A percentile compares a stretch with the other conserved stretches of the same genome.
Evolutionary conservation across 2,888 invertebrate genomes (phyloP).

Genomic region (Morpho achilles): DNA sequence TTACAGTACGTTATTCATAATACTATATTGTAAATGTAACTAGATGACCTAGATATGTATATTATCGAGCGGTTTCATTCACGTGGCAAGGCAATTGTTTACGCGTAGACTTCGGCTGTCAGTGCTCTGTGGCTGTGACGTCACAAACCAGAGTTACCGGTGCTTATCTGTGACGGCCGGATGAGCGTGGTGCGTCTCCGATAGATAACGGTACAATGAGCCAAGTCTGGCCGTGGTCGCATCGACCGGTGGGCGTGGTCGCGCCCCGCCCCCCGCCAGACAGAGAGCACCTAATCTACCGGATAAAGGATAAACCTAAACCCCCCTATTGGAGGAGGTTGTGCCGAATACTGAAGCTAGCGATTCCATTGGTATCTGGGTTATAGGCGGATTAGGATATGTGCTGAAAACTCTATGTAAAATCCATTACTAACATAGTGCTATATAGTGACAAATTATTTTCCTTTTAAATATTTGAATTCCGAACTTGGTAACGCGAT

Average conservation of each 20-base stretch:
- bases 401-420: slow-evolving; percentile 28
- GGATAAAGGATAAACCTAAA: slow-evolving; percentile 76
- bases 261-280: slow-evolving; percentile 65
- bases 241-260: slow-evolving; percentile 76
- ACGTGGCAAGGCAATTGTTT: background rate
- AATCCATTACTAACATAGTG: slow-evolving; percentile 15
- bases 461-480: background rate
- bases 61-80: background rate
- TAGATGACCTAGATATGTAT: slow-evolving; percentile 2
- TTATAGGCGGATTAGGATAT: slow-evolving; percentile 72
- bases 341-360: slow-evolving; percentile 60
- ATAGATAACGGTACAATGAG: slow-evolving; percentile 73
- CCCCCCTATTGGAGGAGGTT: slow-evolving; percentile 68
- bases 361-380: slow-evolving; percentile 62
- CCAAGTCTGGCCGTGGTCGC: slow-evolving; percentile 40
- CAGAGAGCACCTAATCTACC: slow-evolving; percentile 70
- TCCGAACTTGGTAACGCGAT: no score
- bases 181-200: slow-evolving; percentile 67
- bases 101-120: slow-evolving; percentile 7
- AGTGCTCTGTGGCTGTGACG: slow-evolving; percentile 36
- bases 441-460: background rate
- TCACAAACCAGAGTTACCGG: slow-evolving; percentile 46
- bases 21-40: background rate
- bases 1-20: no score
- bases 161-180: slow-evolving; percentile 66